These are phyloP conservation scores for Lepidothrix coronata DNA, from an alignment of 2,113 vertebrate species.

Conservation along the genomic window DNA sequence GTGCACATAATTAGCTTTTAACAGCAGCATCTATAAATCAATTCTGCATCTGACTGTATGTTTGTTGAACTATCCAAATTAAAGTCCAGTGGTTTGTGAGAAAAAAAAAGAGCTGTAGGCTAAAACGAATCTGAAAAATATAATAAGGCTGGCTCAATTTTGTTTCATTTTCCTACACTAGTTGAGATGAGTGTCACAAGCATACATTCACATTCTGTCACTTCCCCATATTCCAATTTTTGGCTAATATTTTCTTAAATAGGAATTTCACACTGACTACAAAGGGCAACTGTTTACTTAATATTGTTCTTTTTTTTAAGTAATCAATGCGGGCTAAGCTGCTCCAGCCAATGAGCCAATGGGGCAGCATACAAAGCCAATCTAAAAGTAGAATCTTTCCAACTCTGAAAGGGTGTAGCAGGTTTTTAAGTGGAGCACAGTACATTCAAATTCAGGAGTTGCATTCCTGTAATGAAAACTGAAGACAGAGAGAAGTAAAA, in stretches of 20 bases:
- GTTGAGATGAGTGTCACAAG: neutral
- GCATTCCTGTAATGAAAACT: neutral
- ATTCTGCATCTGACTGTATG: constrained; percentile 8
- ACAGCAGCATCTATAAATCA: constrained; percentile 55
- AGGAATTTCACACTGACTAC: neutral
- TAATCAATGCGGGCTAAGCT: neutral
- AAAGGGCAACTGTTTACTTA: neutral
- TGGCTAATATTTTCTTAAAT: neutral
- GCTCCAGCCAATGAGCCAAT: neutral
- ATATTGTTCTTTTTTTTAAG: neutral
- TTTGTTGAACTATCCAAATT: constrained; percentile 28
- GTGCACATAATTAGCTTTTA: constrained; percentile 45
- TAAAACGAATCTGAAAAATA: constrained; percentile 17
- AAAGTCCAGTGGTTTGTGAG: constrained; percentile 31
- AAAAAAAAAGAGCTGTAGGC: constrained; percentile 1
- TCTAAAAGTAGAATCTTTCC: neutral
- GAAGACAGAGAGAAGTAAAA: neutral
- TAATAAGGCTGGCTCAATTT: neutral
- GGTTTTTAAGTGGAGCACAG: neutral
- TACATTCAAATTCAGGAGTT: neutral
- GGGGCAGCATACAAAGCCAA: neutral
- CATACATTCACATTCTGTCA: neutral
- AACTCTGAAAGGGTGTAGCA: neutral
- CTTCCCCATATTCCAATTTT: neutral
- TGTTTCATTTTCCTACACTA: neutral